Percentiles rank a stretch among this genome's conserved stretches.
Evolutionary conservation across 2,113 vertebrate species (phyloP).

Genomic region (Petromus typicus): DNA sequence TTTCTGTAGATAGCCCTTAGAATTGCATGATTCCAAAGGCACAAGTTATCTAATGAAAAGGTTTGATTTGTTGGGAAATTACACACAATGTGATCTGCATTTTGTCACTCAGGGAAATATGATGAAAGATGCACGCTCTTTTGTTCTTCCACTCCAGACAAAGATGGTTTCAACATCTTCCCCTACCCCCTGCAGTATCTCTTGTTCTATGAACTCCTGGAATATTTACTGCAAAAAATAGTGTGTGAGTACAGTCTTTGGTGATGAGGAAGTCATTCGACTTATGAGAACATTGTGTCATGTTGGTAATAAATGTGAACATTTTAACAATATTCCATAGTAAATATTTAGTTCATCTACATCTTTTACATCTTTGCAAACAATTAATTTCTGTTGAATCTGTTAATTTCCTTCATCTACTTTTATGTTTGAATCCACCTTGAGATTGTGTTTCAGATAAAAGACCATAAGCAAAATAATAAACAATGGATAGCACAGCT

Average conservation of each 20-base stretch:
- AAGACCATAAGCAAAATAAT: background rate
- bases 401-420: background rate
- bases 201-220: background rate
- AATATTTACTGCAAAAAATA: background rate
- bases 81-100: background rate
- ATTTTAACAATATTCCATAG: background rate
- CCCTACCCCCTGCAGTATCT: background rate
- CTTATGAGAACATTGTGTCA: accelerated
- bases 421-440: background rate
- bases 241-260: background rate
- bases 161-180: background rate
- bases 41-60: slow-evolving; percentile 21
- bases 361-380: background rate
- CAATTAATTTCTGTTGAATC: background rate
- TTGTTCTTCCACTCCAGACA: background rate
- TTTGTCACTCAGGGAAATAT: background rate
- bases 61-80: slow-evolving; percentile 25
- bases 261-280: background rate
- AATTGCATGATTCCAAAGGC: background rate
- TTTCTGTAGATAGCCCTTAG: background rate
- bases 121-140: background rate
- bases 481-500: background rate
- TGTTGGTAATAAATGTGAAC: background rate
- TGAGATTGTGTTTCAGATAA: background rate
- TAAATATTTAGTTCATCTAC: background rate